phyloP scores from a whole-genome alignment of 2,888 invertebrate species.

The Bruchidius siliquastri region DNA sequence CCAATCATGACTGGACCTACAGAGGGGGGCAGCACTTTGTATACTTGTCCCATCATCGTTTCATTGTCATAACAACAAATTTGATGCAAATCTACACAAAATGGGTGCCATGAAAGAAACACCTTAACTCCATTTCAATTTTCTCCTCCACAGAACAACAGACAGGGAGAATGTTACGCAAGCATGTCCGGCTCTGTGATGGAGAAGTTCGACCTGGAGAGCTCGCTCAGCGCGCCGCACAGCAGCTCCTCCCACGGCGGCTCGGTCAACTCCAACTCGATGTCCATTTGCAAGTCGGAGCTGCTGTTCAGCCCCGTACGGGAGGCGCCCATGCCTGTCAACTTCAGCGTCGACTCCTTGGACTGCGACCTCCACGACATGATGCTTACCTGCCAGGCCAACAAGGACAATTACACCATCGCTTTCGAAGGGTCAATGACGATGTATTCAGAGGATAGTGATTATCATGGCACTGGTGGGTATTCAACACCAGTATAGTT shows the following conservation, averaged over 20 bases:
- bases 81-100: too few species aligned
- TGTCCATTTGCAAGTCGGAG: slow-evolving; percentile 90
- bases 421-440: slow-evolving; percentile 87
- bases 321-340: slow-evolving; percentile 61
- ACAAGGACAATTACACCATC: slow-evolving; percentile 92
- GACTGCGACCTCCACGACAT: slow-evolving; percentile 85
- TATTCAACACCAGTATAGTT: too few species aligned
- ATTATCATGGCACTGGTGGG: slow-evolving; percentile 54
- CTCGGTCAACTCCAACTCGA: slow-evolving; percentile 70
- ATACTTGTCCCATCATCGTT: too few species aligned
- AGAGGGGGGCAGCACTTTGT: too few species aligned
- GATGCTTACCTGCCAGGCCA: slow-evolving; percentile 85
- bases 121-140: too few species aligned
- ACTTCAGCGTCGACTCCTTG: slow-evolving; percentile 86
- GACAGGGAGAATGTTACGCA: slow-evolving; percentile 77
- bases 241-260: slow-evolving; percentile 57
- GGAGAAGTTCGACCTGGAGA: slow-evolving; percentile 75
- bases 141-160: slow-evolving; percentile 56
- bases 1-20: too few species aligned
- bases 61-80: too few species aligned
- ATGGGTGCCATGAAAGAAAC: too few species aligned
- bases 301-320: slow-evolving; percentile 86
- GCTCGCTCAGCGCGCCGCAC: slow-evolving; percentile 69
- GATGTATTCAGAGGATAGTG: slow-evolving; percentile 80
- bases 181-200: slow-evolving; percentile 77